phyloP scores from a whole-genome alignment of 2,797 vertebrate genomes.

The Pangasius sanitwongsei region DNA sequence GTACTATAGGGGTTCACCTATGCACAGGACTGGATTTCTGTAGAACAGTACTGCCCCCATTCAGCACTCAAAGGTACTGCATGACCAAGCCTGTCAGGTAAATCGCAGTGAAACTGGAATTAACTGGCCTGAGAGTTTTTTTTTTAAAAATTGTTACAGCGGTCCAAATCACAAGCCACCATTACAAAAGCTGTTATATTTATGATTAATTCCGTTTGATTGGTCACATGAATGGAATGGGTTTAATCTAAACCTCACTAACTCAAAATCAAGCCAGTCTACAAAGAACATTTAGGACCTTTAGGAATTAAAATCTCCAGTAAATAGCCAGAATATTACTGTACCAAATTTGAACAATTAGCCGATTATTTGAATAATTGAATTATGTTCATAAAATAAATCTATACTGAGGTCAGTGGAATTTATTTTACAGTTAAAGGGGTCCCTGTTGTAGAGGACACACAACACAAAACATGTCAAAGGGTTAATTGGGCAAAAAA shows the following conservation, averaged over 20 bases:
- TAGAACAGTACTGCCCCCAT: constrained; percentile 68
- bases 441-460: background rate
- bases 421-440: background rate
- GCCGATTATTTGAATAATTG: background rate
- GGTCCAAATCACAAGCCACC: background rate
- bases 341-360: background rate
- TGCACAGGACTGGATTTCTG: background rate
- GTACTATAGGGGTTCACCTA: too few relatives aligned
- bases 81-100: background rate
- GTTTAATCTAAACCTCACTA: background rate
- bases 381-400: background rate
- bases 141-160: too few relatives aligned
- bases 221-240: background rate
- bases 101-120: background rate
- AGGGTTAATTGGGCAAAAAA: background rate
- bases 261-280: background rate
- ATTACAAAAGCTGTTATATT: background rate
- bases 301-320: background rate
- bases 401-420: background rate
- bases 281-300: background rate
- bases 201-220: background rate
- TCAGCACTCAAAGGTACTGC: constrained; percentile 54
- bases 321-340: background rate
- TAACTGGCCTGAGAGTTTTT: too few relatives aligned
- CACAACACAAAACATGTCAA: background rate